phyloP scores from a whole-genome alignment of 2,113 vertebrate genomes.

The Carettochelys insculpta region DNA sequence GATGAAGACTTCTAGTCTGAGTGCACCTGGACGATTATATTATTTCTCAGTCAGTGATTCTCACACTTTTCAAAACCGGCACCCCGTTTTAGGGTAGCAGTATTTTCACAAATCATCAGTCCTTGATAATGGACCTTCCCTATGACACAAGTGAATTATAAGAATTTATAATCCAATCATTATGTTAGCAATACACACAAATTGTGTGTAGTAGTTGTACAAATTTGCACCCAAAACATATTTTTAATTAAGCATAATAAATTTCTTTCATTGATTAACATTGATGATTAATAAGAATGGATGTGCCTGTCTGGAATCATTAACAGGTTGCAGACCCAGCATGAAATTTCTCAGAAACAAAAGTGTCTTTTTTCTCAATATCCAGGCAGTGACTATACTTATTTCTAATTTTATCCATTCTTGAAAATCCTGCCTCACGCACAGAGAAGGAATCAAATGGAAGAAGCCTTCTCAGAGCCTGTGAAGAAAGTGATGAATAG shows the following conservation, averaged over 20 bases:
- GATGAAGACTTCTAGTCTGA: background rate
- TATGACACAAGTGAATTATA: background rate
- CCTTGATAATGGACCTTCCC: background rate
- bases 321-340: constrained; percentile 31
- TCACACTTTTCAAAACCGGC: background rate
- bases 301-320: background rate
- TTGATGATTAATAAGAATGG: background rate
- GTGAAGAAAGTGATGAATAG: constrained; percentile 39
- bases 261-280: constrained; percentile 25
- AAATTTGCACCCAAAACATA: background rate
- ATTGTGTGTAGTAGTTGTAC: background rate
- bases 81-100: background rate
- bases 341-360: constrained; percentile 28
- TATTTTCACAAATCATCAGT: background rate
- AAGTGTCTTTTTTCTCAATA: constrained; percentile 10
- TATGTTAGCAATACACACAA: background rate
- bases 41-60: background rate
- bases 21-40: background rate
- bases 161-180: background rate
- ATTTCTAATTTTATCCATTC: constrained; percentile 8
- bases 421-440: constrained; percentile 29
- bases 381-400: background rate
- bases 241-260: constrained; percentile 28
- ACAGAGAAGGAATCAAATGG: constrained; percentile 11
- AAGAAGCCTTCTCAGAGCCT: constrained; percentile 33